Base-by-base conservation (phyloP, 2,888 invertebrate species). In the Steinernema scapterisci region DNA sequence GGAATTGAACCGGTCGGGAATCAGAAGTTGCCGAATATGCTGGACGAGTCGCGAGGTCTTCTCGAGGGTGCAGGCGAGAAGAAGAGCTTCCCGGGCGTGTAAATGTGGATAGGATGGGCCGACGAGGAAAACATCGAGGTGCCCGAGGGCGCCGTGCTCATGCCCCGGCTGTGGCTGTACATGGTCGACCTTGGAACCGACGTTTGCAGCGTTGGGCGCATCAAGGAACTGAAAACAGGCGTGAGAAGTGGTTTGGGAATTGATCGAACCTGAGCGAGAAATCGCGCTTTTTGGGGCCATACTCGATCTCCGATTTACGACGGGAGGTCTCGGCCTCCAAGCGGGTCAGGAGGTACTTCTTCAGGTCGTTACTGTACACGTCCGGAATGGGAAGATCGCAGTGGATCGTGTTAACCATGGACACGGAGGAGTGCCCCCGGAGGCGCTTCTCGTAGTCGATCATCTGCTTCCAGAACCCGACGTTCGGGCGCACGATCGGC, bases 401-500 rank as follows among this genome's bases (percentile, higher is more conserved):
- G 46, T 82, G 81, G 13, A 83, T 80, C 5, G 84, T 85, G 75
- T 78, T 79, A 46, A 86, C 77, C 86, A 86, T 86, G n/a, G 76
- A 70, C 11, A 84, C 83, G 6, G 82, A 76, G 9, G 76, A 46
- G 31, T 83, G 80, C 13, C 85, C 83, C 44, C 83, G 77, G 46
- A 86, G 72, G 11, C 83, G 79, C 23, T 81, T 78, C 88, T 95
- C 95, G 85, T 92, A 95, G 78, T 93, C 92, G 54, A 95, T 93
- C 77, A 95, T 90, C 88, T 95, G 95, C 78, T 92, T 91, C 91
- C 95, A 95, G 89, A 95, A 95, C 1, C 94, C 94, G 51, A 92
- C 92, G 89, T 95, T 95, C 1, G 95, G 95, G 83, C 93, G 92
- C 77, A 95, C 92, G 88, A 93, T 92, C 11, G 93, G 92, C 88